A percentile compares a stretch with the other conserved stretches of the same genome.
phyloP scores from a whole-genome alignment of 2,888 invertebrate species.

The Andrena dorsata region DNA sequence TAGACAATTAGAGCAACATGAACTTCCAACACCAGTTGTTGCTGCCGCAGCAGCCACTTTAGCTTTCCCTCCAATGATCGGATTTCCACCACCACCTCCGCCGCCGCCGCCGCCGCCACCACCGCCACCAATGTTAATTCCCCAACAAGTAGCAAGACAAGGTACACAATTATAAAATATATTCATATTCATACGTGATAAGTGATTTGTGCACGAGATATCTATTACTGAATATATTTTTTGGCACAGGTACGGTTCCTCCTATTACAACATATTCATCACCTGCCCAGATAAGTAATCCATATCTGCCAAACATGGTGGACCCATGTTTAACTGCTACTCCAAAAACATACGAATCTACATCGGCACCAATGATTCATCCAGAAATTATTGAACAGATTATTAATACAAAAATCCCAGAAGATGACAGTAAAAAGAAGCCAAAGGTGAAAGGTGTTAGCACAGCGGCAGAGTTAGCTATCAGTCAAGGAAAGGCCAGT shows the following conservation, averaged over 20 bases:
- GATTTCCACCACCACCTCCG: slow-evolving; percentile 89
- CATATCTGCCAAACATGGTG: slow-evolving; percentile 80
- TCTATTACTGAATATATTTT: slow-evolving; percentile 6
- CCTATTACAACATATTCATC: slow-evolving; percentile 83
- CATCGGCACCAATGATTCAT: slow-evolving; percentile 80
- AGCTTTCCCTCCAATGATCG: slow-evolving; percentile 86
- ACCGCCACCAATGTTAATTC: slow-evolving; percentile 89
- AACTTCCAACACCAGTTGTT: slow-evolving; percentile 83
- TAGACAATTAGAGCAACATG: slow-evolving; percentile 88
- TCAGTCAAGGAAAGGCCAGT: slow-evolving; percentile 87
- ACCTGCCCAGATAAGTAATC: slow-evolving; percentile 83
- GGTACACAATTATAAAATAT: slow-evolving; percentile 69
- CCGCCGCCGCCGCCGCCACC: slow-evolving; percentile 90
- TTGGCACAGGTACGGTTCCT: slow-evolving; percentile 75
- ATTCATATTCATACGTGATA: neutral
- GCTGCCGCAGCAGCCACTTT: slow-evolving; percentile 84
- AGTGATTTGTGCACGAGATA: neutral
- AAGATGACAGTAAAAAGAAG: slow-evolving; percentile 86
- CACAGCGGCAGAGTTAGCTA: slow-evolving; percentile 88
- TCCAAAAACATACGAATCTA: slow-evolving; percentile 84
- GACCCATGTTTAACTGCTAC: slow-evolving; percentile 83
- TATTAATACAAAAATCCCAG: slow-evolving; percentile 83
- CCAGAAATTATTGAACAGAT: slow-evolving; percentile 83
- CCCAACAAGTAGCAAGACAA: slow-evolving; percentile 88
- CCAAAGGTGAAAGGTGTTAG: slow-evolving; percentile 89